A percentile compares a stretch with the other conserved stretches of the same genome.
phyloP scores from a whole-genome alignment of 64 coral and sea anemone genomes.

The Hydrozoanthus tunicans region DNA sequence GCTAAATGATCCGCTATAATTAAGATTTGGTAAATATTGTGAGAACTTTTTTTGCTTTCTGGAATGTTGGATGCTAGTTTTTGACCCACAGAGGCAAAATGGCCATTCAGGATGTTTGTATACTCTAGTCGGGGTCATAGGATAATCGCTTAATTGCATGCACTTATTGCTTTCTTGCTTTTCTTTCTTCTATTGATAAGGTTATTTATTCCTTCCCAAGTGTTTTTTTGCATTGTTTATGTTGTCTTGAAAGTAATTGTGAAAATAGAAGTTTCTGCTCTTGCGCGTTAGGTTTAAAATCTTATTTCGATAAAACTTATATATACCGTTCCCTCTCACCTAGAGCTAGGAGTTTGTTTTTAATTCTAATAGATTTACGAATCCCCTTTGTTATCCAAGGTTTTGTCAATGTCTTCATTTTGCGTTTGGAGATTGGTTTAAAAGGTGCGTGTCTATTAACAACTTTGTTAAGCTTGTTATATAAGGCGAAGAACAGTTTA shows the following conservation, averaged over 20 bases:
- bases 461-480: too few species aligned
- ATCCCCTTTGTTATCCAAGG: conserved; percentile 16
- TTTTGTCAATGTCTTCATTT: not conserved
- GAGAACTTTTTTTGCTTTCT: conserved; percentile 33
- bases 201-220: conserved; percentile 37
- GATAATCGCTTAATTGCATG: conserved; percentile 8
- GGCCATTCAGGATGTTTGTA: conserved; percentile 29
- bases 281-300: conserved; percentile 12
- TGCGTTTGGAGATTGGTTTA: not conserved
- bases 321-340: conserved; percentile 8
- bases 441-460: not conserved
- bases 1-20: conserved; percentile 21
- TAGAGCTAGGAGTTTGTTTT: conserved; percentile 26
- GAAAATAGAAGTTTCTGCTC: conserved; percentile 30
- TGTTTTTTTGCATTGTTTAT: conserved; percentile 15
- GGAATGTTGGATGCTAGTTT: conserved; percentile 45
- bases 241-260: conserved; percentile 10
- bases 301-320: conserved; percentile 26
- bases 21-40: conserved; percentile 32
- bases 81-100: conserved; percentile 50
- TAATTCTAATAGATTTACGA: conserved; percentile 14
- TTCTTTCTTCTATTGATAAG: conserved; percentile 26
- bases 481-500: too few species aligned
- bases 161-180: not conserved
- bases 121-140: not conserved